Base-by-base conservation (phyloP, 2,888 invertebrate genomes). In the Nephrotoma appendiculata region DNA sequence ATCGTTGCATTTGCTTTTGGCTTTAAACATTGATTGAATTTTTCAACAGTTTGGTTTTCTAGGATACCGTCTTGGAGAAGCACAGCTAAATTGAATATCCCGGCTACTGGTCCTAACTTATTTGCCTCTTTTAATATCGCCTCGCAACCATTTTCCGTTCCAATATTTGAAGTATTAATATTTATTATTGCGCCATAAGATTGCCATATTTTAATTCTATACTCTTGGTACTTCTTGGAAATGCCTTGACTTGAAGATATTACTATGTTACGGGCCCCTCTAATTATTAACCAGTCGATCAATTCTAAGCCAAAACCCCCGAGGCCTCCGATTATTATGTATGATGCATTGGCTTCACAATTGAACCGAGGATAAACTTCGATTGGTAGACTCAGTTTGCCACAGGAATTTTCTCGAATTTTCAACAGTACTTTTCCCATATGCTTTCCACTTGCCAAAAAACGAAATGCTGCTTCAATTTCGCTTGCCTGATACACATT, bases 301-400 rank as follows among this genome's bases (percentile, higher is more conserved):
- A 98, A 91, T 91, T 98, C 98, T 86, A 98, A 92, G 5, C 98
- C 98, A 90, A 98, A 97, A 0, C 98, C 98, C 83, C 98, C 98
- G 0, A 98, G 93, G 83, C 98, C 98, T 11, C 96, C 96, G 0
- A 95, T 92, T 5, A 96, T 93, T 0, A 96, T 89, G 91, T 96
- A 94, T 7, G 88, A 88, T n/a, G 89, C 86, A 6, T 90, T 87
- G 0, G 89, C 88, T 9, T 90, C 89, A 44, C 91, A 92, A 87
- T 90, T 91, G 0, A 90, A 87, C 88, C 90, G 90, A 3, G 88
- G 89, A 2, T 89, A 41, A 0, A 90, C 90, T 9, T 88, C 88
- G 12, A 92, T 89, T 0, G 91, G 91, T 31, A 89, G 41, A 0
- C 91, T 90, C 5, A 88, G 87, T 0, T 87, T 45, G 2, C 89